phyloP scores from a whole-genome alignment of 2,797 vertebrate species.

The Girardinus metallicus region DNA sequence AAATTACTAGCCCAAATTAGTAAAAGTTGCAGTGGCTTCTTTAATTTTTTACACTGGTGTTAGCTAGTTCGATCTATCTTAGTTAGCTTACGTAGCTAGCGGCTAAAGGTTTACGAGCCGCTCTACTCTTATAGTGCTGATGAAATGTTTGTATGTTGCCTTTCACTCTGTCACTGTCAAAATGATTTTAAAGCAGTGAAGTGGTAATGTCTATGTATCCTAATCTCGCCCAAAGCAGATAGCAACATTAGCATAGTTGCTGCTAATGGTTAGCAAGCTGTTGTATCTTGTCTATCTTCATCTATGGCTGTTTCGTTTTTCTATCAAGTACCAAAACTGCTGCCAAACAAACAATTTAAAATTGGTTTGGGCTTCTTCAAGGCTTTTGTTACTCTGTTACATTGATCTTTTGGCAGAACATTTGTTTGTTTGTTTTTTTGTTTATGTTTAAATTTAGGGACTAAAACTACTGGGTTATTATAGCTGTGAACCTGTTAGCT shows the following conservation, averaged over 20 bases:
- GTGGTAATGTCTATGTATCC: background rate
- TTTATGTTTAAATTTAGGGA: background rate
- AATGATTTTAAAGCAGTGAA: background rate
- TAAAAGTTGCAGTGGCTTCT: background rate
- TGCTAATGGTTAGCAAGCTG: background rate
- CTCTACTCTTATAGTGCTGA: background rate
- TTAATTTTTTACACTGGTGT: background rate
- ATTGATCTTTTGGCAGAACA: background rate
- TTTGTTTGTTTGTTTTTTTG: background rate
- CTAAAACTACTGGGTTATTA: background rate
- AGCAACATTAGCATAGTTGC: background rate
- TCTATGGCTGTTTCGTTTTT: background rate
- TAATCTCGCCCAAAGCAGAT: background rate
- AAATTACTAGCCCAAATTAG: no score
- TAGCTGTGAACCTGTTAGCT: no score
- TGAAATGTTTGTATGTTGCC: background rate
- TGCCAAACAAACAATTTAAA: background rate
- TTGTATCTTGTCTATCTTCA: background rate
- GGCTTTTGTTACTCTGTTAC: no score
- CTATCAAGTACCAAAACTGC: background rate
- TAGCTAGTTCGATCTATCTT: background rate
- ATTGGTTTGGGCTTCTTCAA: background rate
- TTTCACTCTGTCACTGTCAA: background rate
- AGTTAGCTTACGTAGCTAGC: background rate
- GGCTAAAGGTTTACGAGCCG: background rate